Evolutionary conservation across 1,140 invertebrate species (phyloP).

Genomic region (Drosophila parabipectinata): DNA sequence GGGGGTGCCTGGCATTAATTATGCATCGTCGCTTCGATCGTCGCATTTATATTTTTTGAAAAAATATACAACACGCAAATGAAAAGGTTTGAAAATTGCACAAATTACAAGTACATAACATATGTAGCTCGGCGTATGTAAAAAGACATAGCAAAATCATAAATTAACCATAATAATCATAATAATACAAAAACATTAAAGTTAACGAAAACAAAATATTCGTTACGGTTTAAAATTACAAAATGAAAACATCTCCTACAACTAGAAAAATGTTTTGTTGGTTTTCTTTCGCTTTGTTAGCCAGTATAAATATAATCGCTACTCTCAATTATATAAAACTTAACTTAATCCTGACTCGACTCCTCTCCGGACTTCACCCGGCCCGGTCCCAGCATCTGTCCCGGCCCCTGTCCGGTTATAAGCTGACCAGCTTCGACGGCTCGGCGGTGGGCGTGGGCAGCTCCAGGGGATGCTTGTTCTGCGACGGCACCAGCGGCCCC

Average conservation of each 20-base stretch:
- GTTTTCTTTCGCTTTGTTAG: constrained; percentile 23
- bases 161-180: constrained; percentile 80
- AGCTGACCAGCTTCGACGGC: constrained; percentile 90
- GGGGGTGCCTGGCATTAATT: constrained; percentile 49
- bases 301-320: constrained; percentile 31
- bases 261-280: constrained; percentile 50
- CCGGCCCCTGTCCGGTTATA: constrained; percentile 86
- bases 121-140: constrained; percentile 46
- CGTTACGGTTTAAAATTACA: constrained; percentile 50
- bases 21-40: constrained; percentile 33
- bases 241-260: constrained; percentile 48
- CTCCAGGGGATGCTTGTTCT: constrained; percentile 88
- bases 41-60: constrained; percentile 71
- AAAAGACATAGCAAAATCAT: constrained; percentile 65
- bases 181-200: constrained; percentile 77
- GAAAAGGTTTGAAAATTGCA: constrained; percentile 78
- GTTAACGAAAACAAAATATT: constrained; percentile 59
- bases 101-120: constrained; percentile 67
- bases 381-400: constrained; percentile 15
- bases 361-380: constrained; percentile 5
- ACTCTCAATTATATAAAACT: constrained; percentile 54
- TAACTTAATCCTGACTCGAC: constrained; percentile 71
- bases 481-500: constrained; percentile 87
- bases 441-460: constrained; percentile 89
- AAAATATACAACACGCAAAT: constrained; percentile 77